Evolutionary conservation across 1,140 invertebrate species (phyloP), one percentile per base, ranked within the genome.

Genomic region (Callitettix versicolor): DNA sequence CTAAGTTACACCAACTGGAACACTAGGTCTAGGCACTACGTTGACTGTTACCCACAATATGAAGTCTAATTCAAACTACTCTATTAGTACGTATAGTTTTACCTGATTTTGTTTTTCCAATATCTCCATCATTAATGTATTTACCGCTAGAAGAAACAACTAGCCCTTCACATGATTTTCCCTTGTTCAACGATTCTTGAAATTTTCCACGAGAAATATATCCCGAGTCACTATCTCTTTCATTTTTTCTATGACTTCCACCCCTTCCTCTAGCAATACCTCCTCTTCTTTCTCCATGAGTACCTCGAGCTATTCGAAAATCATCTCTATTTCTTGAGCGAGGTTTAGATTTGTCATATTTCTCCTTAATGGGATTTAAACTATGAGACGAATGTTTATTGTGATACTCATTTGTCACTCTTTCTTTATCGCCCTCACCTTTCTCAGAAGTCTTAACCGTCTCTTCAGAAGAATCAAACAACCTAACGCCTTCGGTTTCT

Each of bases 151-250:
- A 47, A 33, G 33, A 55, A 20, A n/a, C 24, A 11, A 47, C 14
- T 26, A 55, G 4, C 18, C 46, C 46, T 20, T 53, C 43, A 47
- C 41, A 53, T 12, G 50, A 52, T 46, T 51, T 57, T 24, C 38
- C 44, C 41, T 58, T 58, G n/a, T 9, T 40, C 40, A 43, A n/a
- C 38, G 57, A 42, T 43, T 58, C 57, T 42, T 54, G 51, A 58
- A 54, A 55, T 54, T 58, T 54, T 46, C 40, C 40, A 15, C 53
- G 53, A 38, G 46, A 14, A 50, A 48, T 24, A 44, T 26, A 54
- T 36, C 12, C 33, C 46, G 50, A 20, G 15, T 57, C 55, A 22
- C 40, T 24, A 15, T 58, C 51, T 12, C 33, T 47, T 22, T 58
- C 53, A 34, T 11, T 55, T 49, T 49, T 49, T 22, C 57, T 48